Evolutionary conservation across 2,888 invertebrate species (phyloP), one percentile per base, ranked within the genome.

Genomic region (Pachliopta kotzebuea): DNA sequence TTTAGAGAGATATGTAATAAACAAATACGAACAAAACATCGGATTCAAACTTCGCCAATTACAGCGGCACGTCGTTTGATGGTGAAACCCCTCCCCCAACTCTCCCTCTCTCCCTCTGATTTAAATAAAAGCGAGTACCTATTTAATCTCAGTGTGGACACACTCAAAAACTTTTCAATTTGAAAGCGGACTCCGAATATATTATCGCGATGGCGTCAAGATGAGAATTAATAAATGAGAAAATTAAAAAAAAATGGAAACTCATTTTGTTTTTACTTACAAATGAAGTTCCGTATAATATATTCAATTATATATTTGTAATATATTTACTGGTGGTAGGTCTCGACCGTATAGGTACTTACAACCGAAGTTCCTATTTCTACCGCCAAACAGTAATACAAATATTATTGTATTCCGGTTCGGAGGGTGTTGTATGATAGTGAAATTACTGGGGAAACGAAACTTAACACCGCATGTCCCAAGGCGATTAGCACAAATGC

Each of bases 121-220:
- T 64, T 60, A 64, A 64, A 64, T 56, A 37, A 29, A 26, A 23
- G 58, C 37, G 56, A 60, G 60, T 56, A 42, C 60, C 57, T 53
- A 49, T 61, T 65, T 70, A 69, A 66, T 67, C 64, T 67, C 69
- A 49, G 65, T 29, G 66, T 53, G 67, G 62, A 67, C 69, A 68
- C 69, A 68, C 70, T 60, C 67, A 50, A 42, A 24, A 75, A 76
- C 74, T 76, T 76, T 76, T 74, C 71, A 74, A 74, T 76, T 74
- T 73, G 70, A 62, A 67, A 60, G 65, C 71, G 68, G 70, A 70
- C 70, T 49, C 20, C 31, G 74, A 74, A 75, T 74, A 73, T 73
- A 74, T 75, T 74, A 76, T 69, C 68, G 62, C 63, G 37, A 37
- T 37, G 65, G 66, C 72, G 73, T 72, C 72, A 72, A 72, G 71